Percentiles rank a stretch among this genome's conserved stretches.
phyloP scores from a whole-genome alignment of 2,113 vertebrate genomes.

The Heptranchias perlo region DNA sequence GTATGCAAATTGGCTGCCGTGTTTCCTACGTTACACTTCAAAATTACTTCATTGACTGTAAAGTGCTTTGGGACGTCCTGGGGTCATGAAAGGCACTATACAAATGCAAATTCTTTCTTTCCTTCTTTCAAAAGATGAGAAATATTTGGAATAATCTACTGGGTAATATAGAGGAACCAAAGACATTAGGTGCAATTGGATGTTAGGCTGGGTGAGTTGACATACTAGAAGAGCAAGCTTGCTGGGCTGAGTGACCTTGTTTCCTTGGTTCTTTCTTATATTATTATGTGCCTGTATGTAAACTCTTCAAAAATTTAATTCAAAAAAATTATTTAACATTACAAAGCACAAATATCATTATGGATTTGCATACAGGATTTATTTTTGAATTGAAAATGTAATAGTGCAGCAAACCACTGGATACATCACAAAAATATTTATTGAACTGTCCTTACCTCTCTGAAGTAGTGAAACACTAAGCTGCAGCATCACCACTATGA shows the following conservation, averaged over 20 bases:
- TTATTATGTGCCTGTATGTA: not conserved
- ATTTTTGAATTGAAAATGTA: conserved; percentile 5
- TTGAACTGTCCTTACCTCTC: not conserved
- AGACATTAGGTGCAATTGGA: not conserved
- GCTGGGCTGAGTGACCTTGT: no score
- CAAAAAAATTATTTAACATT: not conserved
- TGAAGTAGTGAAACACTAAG: not conserved
- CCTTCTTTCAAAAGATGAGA: not conserved
- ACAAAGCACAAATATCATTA: not conserved
- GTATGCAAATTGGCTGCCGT: no score
- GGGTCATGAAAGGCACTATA: not conserved
- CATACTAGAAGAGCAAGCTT: not conserved
- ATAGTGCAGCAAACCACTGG: not conserved
- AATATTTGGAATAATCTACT: not conserved
- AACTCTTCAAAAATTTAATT: not conserved
- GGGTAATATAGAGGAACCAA: not conserved
- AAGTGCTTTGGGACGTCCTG: not conserved
- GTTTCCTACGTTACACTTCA: not conserved
- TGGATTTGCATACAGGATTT: not conserved
- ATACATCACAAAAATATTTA: conserved; percentile 8
- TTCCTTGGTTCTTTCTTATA: not conserved
- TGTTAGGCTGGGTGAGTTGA: not conserved
- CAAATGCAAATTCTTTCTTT: no score
- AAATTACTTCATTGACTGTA: no score
- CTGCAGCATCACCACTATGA: not conserved